Conservation (phyloP, 2,797 vertebrate genomes). For the Momotus momota region DNA sequence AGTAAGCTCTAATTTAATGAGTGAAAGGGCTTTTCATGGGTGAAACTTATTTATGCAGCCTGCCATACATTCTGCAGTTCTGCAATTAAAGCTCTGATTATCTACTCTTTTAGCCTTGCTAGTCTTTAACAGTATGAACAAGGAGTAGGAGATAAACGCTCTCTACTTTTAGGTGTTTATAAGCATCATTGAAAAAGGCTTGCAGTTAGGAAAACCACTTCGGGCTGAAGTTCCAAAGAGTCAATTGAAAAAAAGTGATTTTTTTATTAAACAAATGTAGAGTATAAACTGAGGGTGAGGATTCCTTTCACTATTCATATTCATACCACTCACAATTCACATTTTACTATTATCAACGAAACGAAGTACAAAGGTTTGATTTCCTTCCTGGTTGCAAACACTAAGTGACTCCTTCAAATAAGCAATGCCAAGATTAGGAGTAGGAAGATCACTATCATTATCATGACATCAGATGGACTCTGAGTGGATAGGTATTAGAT, state of each 20-base stretch:
- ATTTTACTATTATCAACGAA: background rate
- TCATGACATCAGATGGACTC: background rate
- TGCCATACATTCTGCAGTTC: background rate
- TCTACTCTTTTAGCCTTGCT: background rate
- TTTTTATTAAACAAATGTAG: background rate
- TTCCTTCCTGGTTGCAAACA: background rate
- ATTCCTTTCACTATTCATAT: background rate
- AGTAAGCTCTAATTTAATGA: background rate
- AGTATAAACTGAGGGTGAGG: background rate
- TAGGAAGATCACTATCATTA: background rate
- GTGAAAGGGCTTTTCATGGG: background rate
- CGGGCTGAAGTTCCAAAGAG: background rate
- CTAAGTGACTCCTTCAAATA: background rate
- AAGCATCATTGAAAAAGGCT: conserved; percentile 7
- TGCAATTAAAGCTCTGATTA: conserved; percentile 15
- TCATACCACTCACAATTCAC: background rate
- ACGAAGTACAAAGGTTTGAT: background rate
- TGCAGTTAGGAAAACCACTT: background rate
- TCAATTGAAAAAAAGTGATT: background rate
- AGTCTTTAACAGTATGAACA: conserved; percentile 1
- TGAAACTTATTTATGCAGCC: background rate
- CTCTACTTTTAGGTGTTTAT: background rate
- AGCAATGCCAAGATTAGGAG: background rate
- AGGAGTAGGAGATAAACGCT: background rate
- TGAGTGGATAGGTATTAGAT: background rate